phyloP scores from a whole-genome alignment of 2,888 invertebrate genomes.

The Drosophila emarginata region DNA sequence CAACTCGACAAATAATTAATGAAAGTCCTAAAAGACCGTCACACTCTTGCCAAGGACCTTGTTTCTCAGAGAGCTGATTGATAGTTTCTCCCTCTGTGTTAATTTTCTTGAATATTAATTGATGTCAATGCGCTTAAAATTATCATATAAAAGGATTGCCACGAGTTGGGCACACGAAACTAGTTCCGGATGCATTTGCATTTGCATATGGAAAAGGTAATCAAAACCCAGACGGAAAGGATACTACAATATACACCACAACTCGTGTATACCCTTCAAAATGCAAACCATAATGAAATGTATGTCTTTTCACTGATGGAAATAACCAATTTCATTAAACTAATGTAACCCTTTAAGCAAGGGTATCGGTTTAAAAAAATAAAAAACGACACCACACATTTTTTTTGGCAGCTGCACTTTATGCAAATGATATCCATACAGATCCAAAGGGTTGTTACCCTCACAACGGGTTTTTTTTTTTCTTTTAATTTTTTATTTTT shows the following conservation, averaged over 20 bases:
- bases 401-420: conserved; percentile 63
- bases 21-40: background rate
- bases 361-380: conserved; percentile 19
- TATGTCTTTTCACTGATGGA: background rate
- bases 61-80: conserved; percentile 1
- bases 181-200: conserved; percentile 28
- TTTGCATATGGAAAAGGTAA: conserved; percentile 45
- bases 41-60: no score
- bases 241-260: background rate
- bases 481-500: no score
- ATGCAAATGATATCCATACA: conserved; percentile 47
- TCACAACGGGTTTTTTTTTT: background rate
- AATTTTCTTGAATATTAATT: conserved; percentile 34
- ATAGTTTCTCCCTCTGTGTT: background rate
- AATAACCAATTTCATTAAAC: background rate
- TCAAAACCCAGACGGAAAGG: background rate
- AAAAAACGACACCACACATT: conserved; percentile 54
- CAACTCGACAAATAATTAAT: conserved; percentile 57
- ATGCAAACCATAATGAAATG: no score
- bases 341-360: background rate
- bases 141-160: conserved; percentile 54
- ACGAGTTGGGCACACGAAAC: conserved; percentile 47
- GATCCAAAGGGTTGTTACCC: conserved; percentile 49
- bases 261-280: background rate
- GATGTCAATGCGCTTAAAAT: conserved; percentile 37